Evolutionary conservation across 1,140 invertebrate species (phyloP).

Genomic region (Caligus rogercresseyi): DNA sequence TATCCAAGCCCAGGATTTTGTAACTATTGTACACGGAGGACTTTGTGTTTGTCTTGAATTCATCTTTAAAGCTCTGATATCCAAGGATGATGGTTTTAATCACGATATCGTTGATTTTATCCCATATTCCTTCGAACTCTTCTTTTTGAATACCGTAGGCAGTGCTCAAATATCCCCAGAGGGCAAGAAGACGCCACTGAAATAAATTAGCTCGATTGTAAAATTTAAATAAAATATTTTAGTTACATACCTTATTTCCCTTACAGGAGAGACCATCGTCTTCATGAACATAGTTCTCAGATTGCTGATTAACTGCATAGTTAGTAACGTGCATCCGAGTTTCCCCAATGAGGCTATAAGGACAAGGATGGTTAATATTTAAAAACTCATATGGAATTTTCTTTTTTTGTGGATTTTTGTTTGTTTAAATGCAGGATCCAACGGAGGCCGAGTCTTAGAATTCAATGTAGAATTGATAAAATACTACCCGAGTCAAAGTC

Average conservation of each 20-base stretch:
- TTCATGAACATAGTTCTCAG: not conserved
- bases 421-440: too few relatives aligned
- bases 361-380: too few relatives aligned
- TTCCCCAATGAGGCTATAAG: not conserved
- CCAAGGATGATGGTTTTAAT: conserved; percentile 1
- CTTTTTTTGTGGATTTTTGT: too few relatives aligned
- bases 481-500: too few relatives aligned
- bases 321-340: conserved; percentile 14
- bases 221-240: not conserved
- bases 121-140: conserved; percentile 3
- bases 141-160: not conserved
- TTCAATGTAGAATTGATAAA: too few relatives aligned
- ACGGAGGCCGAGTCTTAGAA: too few relatives aligned
- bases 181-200: not conserved
- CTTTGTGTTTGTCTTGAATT: not conserved
- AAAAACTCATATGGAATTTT: too few relatives aligned
- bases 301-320: not conserved
- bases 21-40: conserved; percentile 10
- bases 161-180: conserved; percentile 3
- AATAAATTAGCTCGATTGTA: not conserved
- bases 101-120: conserved; percentile 12
- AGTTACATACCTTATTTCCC: not conserved
- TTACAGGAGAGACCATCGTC: not conserved
- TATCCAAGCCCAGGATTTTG: conserved; percentile 7
- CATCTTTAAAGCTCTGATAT: not conserved